A percentile compares a stretch with the other conserved stretches of the same genome.
These are phyloP conservation scores for Parazoanthus darwini DNA, from an alignment of 92 coral and sea anemone genomes.

Conservation along the genomic window DNA sequence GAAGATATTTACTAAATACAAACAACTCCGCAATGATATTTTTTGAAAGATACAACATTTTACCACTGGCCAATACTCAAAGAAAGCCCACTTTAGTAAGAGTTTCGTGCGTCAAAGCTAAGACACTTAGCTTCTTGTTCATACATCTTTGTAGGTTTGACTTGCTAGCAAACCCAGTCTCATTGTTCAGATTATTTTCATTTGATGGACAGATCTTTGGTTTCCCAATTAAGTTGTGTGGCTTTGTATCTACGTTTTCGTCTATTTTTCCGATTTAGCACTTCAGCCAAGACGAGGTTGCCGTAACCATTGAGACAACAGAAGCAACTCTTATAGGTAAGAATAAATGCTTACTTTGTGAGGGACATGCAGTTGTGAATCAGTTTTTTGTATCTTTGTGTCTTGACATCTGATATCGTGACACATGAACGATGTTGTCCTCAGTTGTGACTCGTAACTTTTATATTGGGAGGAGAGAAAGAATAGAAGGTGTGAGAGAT, in stretches of 20 bases:
- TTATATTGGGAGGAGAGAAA: too few relatives aligned
- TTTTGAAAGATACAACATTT: background rate
- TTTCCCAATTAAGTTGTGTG: background rate
- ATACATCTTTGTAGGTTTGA: background rate
- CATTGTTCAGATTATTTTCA: background rate
- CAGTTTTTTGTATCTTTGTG: background rate
- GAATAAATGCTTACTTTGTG: background rate
- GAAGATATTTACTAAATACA: too few relatives aligned
- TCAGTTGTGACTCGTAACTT: too few relatives aligned
- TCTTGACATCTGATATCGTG: too few relatives aligned
- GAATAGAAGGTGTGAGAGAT: too few relatives aligned
- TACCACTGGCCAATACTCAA: too few relatives aligned
- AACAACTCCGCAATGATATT: too few relatives aligned
- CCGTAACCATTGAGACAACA: slow-evolving; percentile 68
- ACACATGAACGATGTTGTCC: too few relatives aligned
- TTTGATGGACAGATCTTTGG: background rate
- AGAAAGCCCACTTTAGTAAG: too few relatives aligned
- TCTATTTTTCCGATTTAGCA: slow-evolving; percentile 38
- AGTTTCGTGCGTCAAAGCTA: too few relatives aligned
- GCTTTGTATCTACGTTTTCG: background rate
- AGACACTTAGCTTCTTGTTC: background rate
- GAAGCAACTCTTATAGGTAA: slow-evolving; percentile 70
- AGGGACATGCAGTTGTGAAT: background rate
- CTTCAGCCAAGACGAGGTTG: slow-evolving; percentile 66
- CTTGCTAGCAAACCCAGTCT: background rate